Evolutionary conservation across 1,140 invertebrate genomes (phyloP), one percentile per base, ranked within the genome.

Genomic region (Bemisia tabaci): DNA sequence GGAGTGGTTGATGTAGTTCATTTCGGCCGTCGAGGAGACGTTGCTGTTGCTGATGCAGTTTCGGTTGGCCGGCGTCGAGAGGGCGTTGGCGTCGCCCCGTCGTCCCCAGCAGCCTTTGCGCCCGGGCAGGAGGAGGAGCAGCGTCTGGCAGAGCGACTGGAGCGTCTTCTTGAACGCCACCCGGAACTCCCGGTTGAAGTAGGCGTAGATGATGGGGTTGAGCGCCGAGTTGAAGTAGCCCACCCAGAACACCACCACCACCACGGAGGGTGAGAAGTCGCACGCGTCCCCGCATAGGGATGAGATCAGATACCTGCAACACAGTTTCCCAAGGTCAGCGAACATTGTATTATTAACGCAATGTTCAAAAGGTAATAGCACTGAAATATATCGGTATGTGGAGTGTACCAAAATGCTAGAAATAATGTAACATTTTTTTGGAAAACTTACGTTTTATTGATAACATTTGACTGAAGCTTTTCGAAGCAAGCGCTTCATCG

Each of bases 221-320:
- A 96, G 82, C n/a, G 92, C 91, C 23, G 92, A 95, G 79, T 97
- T 97, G 80, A 95, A 92, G 80, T 97, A 98, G 2, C 95, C 95
- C 22, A 97, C 89, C 95, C 95, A 98, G 80, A 97, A 97, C 12
- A 97, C 85, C 1, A 87, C 83, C 0, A 89, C 88, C 1, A 94
- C 90, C 12, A 95, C 84, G 2, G 89, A 79, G 0, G 84, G 83
- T 0, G 90, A 89, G 65, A 85, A 88, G 26, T 85, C 81, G 73
- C 90, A 93, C 0, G 70, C 65, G 26, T 82, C 82, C 17, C 89
- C 87, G 73, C 87, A 92, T 1, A 94, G 78, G 0, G 87, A 82
- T 27, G 87, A 88, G 71, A 88, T 89, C 68, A 92, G 78, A 78
- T 94, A 94, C 91, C 89, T 88, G 78, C 1, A 74, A 76, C 25